Evolutionary conservation across 2,888 invertebrate species (phyloP).

Genomic region (Campoplex nolae): DNA sequence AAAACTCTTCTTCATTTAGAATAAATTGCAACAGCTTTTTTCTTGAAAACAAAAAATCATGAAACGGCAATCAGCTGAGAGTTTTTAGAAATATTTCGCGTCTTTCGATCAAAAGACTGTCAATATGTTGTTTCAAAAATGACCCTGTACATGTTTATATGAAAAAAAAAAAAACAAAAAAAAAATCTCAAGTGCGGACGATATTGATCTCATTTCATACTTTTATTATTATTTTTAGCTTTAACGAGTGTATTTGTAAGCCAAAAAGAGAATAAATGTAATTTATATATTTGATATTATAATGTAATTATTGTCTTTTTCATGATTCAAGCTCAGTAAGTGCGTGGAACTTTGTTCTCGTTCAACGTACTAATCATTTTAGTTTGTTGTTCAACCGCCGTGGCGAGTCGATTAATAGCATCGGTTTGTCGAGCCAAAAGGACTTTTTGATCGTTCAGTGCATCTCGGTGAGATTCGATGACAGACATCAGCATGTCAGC

Average conservation of each 20-base stretch:
- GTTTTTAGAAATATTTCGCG: not conserved
- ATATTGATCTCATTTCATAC: constrained; percentile 66
- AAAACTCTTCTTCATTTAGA: not conserved
- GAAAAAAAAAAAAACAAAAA: constrained; percentile 1
- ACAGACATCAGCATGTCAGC: constrained; percentile 47
- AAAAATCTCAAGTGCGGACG: constrained; percentile 24
- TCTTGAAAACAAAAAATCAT: not conserved
- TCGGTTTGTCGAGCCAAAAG: constrained; percentile 48
- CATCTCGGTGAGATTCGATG: constrained; percentile 55
- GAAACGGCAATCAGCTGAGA: not conserved
- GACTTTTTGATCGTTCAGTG: constrained; percentile 52
- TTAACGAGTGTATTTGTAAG: constrained; percentile 57
- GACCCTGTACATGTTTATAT: constrained; percentile 37
- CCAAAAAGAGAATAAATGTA: constrained; percentile 54
- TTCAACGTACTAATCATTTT: constrained; percentile 49
- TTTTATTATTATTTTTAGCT: constrained; percentile 57
- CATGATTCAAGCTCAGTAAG: not conserved
- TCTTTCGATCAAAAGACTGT: constrained; percentile 18
- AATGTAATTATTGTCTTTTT: not conserved
- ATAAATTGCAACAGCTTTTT: not conserved
- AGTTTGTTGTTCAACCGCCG: constrained; percentile 60
- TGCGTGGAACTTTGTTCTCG: constrained; percentile 11
- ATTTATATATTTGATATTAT: constrained; percentile 60
- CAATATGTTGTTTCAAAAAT: constrained; percentile 26
- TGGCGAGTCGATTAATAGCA: constrained; percentile 58